phyloP scores from a whole-genome alignment of 1,140 invertebrate genomes.

The Papilio helenus region DNA sequence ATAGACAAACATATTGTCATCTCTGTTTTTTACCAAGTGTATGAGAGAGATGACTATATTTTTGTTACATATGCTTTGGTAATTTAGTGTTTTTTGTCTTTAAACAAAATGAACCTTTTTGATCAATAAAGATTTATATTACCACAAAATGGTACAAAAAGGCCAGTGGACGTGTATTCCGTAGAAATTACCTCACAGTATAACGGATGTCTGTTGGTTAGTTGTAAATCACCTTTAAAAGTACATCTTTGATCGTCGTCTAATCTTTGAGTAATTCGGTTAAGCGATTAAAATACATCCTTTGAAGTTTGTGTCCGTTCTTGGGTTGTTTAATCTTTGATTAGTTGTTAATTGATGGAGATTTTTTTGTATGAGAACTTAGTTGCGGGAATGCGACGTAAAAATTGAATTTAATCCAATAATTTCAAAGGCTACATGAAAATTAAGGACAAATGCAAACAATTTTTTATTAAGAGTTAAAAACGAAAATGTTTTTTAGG shows the following conservation, averaged over 20 bases:
- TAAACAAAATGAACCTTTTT: too few species aligned
- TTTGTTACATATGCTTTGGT: too few species aligned
- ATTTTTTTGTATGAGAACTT: background rate
- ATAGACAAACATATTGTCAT: too few species aligned
- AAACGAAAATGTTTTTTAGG: too few species aligned
- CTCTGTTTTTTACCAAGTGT: background rate
- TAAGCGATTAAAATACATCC: background rate
- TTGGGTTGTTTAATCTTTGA: constrained; percentile 12
- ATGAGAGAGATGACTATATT: background rate
- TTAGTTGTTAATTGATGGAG: background rate
- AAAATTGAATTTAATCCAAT: background rate
- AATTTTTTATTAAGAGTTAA: too few species aligned
- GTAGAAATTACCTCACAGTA: background rate
- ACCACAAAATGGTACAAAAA: background rate
- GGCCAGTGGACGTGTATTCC: background rate
- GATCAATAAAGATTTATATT: too few species aligned
- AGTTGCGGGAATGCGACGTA: background rate
- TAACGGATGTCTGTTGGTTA: background rate
- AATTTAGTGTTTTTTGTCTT: too few species aligned
- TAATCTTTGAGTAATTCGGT: constrained; percentile 18
- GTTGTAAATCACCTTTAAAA: background rate
- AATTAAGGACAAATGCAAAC: too few species aligned
- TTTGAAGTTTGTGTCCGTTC: constrained; percentile 17
- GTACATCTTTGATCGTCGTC: background rate
- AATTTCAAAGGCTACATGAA: too few species aligned